phyloP scores from a whole-genome alignment of 2,113 vertebrate genomes.

The Zosterops hypoxanthus region DNA sequence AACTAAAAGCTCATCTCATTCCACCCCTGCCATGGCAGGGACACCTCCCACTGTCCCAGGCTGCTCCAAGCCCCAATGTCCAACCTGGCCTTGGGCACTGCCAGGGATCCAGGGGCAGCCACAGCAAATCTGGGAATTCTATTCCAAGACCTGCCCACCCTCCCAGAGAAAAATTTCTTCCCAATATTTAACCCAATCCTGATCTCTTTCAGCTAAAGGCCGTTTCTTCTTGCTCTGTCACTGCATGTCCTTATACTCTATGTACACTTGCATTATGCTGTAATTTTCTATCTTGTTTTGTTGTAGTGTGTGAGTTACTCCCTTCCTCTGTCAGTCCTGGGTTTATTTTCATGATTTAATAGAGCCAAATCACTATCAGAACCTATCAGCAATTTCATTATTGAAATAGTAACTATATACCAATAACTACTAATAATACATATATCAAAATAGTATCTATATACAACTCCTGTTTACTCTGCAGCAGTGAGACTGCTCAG shows the following conservation, averaged over 20 bases:
- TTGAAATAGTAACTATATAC: neutral
- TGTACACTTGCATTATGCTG: neutral
- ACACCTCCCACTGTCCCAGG: neutral
- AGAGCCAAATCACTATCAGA: neutral
- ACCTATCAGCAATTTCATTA: neutral
- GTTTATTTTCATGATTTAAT: neutral
- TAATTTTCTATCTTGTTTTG: neutral
- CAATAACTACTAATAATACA: neutral
- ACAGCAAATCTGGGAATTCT: neutral
- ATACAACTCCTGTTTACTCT: neutral
- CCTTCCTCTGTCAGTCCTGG: neutral
- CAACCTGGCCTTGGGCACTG: neutral
- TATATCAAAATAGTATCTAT: neutral
- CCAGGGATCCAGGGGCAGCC: neutral
- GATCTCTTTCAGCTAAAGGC: neutral
- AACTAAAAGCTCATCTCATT: neutral
- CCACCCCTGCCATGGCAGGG: neutral
- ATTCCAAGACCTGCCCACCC: neutral
- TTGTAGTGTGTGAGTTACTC: neutral
- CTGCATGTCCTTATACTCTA: neutral
- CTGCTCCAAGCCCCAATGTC: neutral
- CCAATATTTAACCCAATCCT: neutral
- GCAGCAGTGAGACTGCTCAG: neutral
- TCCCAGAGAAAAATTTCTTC: accelerated
- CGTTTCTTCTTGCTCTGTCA: neutral